Conservation (phyloP, 2,113 vertebrate species). For the Lepus americanus region DNA sequence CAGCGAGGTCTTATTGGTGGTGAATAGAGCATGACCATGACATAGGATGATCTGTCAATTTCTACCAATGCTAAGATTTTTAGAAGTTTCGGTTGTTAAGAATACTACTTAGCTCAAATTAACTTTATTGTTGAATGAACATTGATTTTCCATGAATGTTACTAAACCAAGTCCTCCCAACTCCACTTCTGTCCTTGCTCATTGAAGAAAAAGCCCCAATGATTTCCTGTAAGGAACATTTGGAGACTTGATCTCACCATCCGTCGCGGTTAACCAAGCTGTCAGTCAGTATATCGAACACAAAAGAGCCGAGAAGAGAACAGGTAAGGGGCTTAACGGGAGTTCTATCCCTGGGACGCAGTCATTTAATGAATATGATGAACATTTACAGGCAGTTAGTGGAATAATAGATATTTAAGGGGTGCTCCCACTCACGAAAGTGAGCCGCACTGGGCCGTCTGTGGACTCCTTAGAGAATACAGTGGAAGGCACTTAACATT, state of each 20-base stretch:
- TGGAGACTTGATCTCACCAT: not conserved
- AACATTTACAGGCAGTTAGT: too few species aligned
- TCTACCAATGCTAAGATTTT: not conserved
- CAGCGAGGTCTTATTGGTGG: not conserved
- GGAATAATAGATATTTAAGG: not conserved
- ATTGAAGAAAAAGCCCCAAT: not conserved
- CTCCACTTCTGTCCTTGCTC: not conserved
- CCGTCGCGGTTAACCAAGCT: not conserved
- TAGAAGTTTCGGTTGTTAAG: not conserved
- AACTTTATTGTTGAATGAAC: not conserved
- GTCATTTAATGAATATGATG: not conserved
- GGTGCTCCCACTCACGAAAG: not conserved
- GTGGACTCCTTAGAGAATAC: not conserved
- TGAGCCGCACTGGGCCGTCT: not conserved
- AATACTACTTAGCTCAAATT: not conserved
- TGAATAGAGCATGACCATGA: not conserved
- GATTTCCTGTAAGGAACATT: not conserved
- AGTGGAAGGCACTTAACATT: not conserved
- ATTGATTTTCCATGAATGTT: not conserved
- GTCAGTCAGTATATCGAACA: not conserved
- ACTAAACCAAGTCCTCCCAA: not conserved
- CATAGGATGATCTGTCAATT: not conserved
- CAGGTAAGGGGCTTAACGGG: not conserved
- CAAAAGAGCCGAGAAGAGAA: not conserved
- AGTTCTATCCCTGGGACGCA: not conserved